phyloP scores from a whole-genome alignment of 2,888 invertebrate species.

The Bombylius discolor region DNA sequence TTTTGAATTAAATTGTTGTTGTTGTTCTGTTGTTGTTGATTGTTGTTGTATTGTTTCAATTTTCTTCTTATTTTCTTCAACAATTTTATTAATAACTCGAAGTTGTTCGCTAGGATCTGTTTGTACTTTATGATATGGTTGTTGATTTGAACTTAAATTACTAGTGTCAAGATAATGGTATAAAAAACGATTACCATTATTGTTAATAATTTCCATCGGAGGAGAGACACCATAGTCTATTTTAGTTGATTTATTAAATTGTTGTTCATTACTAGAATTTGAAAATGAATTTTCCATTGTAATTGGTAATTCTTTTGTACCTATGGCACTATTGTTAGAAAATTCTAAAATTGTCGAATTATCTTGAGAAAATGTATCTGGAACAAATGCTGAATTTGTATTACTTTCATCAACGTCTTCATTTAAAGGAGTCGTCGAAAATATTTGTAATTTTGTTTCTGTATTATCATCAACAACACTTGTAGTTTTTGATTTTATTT shows the following conservation, averaged over 20 bases:
- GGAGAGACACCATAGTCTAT: not conserved
- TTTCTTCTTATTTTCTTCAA: slow-evolving; percentile 11
- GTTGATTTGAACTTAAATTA: not conserved
- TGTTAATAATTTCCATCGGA: slow-evolving; percentile 8
- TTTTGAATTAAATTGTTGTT: not conserved
- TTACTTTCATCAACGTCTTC: not conserved
- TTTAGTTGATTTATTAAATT: no score
- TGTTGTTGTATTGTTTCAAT: not conserved
- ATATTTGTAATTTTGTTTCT: slow-evolving; percentile 6
- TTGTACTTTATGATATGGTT: not conserved
- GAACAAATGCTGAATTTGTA: not conserved
- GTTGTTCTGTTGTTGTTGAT: slow-evolving; percentile 3
- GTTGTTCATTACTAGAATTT: no score
- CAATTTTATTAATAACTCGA: slow-evolving; percentile 12
- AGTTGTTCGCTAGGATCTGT: slow-evolving; percentile 11
- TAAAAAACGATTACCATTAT: slow-evolving; percentile 11
- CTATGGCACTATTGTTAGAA: no score
- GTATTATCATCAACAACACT: not conserved
- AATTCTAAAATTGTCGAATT: not conserved
- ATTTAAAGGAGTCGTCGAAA: slow-evolving; percentile 2
- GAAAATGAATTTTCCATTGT: not conserved
- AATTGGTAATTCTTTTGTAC: not conserved
- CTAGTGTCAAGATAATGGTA: slow-evolving; percentile 12
- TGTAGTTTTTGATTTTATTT: not conserved
- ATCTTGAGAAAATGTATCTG: not conserved